Base-by-base conservation (phyloP, 2,888 invertebrate species). In the Arrhopalites spinosus region DNA sequence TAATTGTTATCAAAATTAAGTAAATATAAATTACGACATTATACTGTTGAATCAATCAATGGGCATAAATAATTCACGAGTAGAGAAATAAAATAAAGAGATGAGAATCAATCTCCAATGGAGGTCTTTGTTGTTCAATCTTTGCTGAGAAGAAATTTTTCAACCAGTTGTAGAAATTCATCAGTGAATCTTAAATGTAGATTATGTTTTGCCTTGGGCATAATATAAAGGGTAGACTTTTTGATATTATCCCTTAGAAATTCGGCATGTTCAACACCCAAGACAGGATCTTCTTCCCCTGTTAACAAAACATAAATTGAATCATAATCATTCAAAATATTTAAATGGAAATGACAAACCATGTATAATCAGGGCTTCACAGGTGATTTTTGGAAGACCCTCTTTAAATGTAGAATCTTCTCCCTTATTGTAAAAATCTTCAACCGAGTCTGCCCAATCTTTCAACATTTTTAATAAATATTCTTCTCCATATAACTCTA, bases 131-230 rank as follows among this genome's bases (percentile, higher is more conserved):
- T 11, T 5, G 3, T 61, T 61, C 27, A 25, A 11, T n/a, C n/a
- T n/a, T 56, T 13, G 56, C 61, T 61, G 20, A 2, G 68, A 78
- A 93, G 85, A 85, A 95, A 95, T 27, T 91, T 88, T 81, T 91
- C 89, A 0, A 93, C 91, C 59, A 91, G 85, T 79, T 88, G 87
- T 84, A 95, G 94, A 84, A 96, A 95, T 84, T 94, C 91, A 36
- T 92, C 89, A 0, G 92, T 88, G 85, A 91, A 94, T 80, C 89
- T 88, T 70, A 95, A 85, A 85, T 96, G 95, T 30, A 95, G 88
- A 84, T 95, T 94, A 85, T 96, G 96, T 83, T 93, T 93, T 8
- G 94, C 95, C 11, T 94, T 90, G 0, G 92, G 91, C 83, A 93
- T 92, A 36, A 90, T 87, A 82, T 91, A 88, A 78, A 92, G 86